Conservation (phyloP, 2,113 vertebrate species). For the Corythoichthys intestinalis region DNA sequence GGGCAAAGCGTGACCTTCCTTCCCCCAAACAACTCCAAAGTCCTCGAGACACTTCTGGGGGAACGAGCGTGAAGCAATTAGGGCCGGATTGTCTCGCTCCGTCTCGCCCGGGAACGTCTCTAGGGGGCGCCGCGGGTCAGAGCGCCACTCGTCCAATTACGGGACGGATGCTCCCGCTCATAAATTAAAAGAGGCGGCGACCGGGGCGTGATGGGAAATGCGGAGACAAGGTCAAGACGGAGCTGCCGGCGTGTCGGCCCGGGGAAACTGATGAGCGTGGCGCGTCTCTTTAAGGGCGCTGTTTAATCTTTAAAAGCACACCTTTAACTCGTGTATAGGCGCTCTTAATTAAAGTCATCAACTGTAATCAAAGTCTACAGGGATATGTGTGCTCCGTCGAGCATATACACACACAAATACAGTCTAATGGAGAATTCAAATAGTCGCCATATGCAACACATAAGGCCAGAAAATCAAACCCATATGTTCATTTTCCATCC, state of each 20-base stretch:
- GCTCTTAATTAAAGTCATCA: not conserved
- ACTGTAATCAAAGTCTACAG: not conserved
- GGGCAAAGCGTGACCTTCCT: not conserved
- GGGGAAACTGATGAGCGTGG: not conserved
- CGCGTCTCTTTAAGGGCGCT: not conserved
- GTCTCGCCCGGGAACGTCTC: not conserved
- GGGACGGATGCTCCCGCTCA: constrained; percentile 1
- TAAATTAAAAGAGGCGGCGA: not conserved
- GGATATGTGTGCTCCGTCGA: not conserved
- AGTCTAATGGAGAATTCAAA: too few relatives aligned
- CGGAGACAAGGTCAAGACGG: not conserved
- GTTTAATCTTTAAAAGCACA: not conserved
- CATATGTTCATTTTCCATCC: too few relatives aligned
- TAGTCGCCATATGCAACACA: too few relatives aligned
- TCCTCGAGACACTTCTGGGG: not conserved
- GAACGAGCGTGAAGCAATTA: not conserved
- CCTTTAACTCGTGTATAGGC: not conserved
- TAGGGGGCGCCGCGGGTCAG: constrained; percentile 3
- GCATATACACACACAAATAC: too few relatives aligned
- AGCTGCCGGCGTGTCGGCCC: not conserved
- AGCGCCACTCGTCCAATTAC: not conserved
- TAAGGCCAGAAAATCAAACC: too few relatives aligned
- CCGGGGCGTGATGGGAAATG: not conserved
- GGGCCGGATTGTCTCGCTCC: not conserved
- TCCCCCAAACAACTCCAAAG: not conserved